phyloP scores from a whole-genome alignment of 2,113 vertebrate genomes.

The Austrofundulus limnaeus region DNA sequence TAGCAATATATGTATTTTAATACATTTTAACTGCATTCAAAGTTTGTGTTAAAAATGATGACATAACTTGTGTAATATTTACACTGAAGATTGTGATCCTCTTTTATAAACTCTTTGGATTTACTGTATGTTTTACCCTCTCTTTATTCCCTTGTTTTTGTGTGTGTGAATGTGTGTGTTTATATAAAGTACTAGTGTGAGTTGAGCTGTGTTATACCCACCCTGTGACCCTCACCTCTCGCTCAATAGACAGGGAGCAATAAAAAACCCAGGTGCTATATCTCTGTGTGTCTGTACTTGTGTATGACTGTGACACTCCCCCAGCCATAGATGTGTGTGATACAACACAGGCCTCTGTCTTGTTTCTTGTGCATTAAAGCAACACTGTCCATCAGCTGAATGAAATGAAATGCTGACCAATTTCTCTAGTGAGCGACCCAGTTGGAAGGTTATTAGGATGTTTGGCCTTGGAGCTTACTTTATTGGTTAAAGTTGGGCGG shows the following conservation, averaged over 20 bases:
- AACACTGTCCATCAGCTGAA: conserved; percentile 53
- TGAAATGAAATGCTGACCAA: conserved; percentile 23
- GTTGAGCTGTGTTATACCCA: conserved; percentile 79
- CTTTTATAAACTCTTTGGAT: conserved; percentile 36
- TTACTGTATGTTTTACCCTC: conserved; percentile 38
- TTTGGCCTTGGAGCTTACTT: conserved; percentile 21
- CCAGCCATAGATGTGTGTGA: conserved; percentile 42
- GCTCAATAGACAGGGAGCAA: conserved; percentile 81
- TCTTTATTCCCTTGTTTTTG: conserved; percentile 37
- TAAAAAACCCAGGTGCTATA: conserved; percentile 80
- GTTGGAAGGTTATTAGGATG: conserved; percentile 23
- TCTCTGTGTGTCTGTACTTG: conserved; percentile 25
- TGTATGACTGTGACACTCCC: conserved; percentile 31
- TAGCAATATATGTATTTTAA: too few species aligned
- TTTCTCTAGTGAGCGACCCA: too few species aligned
- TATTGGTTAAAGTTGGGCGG: conserved; percentile 8
- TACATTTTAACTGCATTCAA: too few species aligned
- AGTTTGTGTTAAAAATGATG: background rate
- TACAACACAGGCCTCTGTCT: conserved; percentile 49
- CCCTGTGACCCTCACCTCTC: conserved; percentile 81
- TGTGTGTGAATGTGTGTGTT: conserved; percentile 63
- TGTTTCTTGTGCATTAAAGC: conserved; percentile 49
- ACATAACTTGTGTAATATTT: conserved; percentile 67
- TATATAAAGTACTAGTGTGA: conserved; percentile 78
- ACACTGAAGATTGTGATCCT: conserved; percentile 41